Evolutionary conservation across 2,797 vertebrate species (phyloP).

Genomic region (Ptychadena robeensis): DNA sequence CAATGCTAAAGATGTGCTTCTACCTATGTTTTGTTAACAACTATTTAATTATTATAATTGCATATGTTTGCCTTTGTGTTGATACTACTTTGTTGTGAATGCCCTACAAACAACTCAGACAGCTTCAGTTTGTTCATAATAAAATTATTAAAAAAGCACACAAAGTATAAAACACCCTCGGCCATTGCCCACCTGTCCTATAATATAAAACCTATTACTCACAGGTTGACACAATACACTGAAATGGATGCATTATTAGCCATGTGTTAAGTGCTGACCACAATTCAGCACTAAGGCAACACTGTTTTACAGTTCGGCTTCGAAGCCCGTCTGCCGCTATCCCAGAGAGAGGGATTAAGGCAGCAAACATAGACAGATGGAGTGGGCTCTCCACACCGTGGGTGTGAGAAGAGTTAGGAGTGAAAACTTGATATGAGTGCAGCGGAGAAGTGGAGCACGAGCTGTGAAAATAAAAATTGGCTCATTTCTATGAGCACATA

Average conservation of each 20-base stretch:
- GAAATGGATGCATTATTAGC: slow-evolving; percentile 23
- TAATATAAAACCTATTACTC: slow-evolving; percentile 1
- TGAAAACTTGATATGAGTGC: slow-evolving; percentile 32
- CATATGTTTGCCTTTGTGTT: not conserved
- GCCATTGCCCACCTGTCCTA: not conserved
- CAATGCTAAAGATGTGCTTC: too few species aligned
- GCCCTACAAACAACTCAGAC: not conserved
- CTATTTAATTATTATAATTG: not conserved
- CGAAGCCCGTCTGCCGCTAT: slow-evolving; percentile 32
- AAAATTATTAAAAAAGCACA: not conserved
- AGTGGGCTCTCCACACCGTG: slow-evolving; percentile 23
- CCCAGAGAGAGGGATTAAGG: slow-evolving; percentile 38
- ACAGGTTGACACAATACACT: slow-evolving; percentile 25
- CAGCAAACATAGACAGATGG: slow-evolving; percentile 48
- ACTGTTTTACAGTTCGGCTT: slow-evolving; percentile 1
- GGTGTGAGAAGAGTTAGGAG: slow-evolving; percentile 28
- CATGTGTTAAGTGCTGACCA: slow-evolving; percentile 19
- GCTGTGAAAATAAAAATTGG: slow-evolving; percentile 34
- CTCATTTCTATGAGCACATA: slow-evolving; percentile 38
- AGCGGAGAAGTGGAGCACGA: not conserved
- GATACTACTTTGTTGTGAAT: not conserved
- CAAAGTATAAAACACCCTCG: not conserved
- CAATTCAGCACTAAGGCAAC: slow-evolving; percentile 1
- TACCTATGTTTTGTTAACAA: too few species aligned
- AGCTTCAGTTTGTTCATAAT: not conserved